Evolutionary conservation across 2,113 vertebrate genomes (phyloP).

Genomic region (Pipra filicauda): DNA sequence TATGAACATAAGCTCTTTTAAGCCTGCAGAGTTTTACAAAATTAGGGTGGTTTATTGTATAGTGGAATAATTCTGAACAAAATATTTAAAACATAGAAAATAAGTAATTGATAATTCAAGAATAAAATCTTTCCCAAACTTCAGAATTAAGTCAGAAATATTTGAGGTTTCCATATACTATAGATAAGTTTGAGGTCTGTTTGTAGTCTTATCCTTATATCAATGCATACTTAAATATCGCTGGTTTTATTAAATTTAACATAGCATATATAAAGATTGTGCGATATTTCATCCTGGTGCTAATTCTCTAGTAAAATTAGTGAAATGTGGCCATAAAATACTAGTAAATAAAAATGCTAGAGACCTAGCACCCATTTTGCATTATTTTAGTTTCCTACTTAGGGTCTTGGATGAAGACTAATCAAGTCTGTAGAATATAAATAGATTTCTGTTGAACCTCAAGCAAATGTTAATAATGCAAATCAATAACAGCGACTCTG

Average conservation of each 20-base stretch:
- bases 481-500: not conserved
- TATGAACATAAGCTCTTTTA: not conserved
- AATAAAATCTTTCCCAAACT: not conserved
- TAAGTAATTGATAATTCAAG: not conserved
- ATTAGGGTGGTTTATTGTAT: not conserved
- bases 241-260: slow-evolving; percentile 21
- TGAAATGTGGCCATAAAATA: not conserved
- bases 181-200: not conserved
- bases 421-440: slow-evolving; percentile 3
- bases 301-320: slow-evolving; percentile 3
- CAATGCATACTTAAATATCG: slow-evolving; percentile 27
- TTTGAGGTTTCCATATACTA: not conserved
- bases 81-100: not conserved
- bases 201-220: not conserved
- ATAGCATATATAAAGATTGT: not conserved
- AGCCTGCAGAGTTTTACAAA: not conserved
- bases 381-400: not conserved
- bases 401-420: not conserved
- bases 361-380: not conserved
- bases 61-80: not conserved
- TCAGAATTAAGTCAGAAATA: not conserved
- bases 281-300: not conserved
- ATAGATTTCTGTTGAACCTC: slow-evolving; percentile 12
- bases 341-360: not conserved
- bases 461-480: slow-evolving; percentile 6